Percentiles rank a stretch among this genome's conserved stretches.
Evolutionary conservation across 1,140 invertebrate species (phyloP).

Genomic region (Leptopilina clavipes): DNA sequence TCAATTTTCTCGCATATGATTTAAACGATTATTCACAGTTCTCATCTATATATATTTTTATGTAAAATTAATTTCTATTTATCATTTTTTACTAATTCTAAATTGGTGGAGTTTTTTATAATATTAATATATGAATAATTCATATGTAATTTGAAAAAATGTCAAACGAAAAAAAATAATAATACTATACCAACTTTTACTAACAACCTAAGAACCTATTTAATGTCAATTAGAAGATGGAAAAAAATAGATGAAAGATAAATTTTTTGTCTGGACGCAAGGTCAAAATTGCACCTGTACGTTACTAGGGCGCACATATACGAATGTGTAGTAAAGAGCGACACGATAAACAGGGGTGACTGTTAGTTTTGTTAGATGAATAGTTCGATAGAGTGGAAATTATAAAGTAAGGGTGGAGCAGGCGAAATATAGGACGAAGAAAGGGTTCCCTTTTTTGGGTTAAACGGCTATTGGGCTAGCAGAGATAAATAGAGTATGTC

Average conservation of each 20-base stretch:
- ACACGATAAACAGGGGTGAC: conserved; percentile 38
- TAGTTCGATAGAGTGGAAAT: conserved; percentile 21
- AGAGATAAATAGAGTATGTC: conserved; percentile 10
- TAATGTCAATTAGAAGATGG: too few species aligned
- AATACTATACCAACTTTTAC: too few species aligned
- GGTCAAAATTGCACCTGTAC: conserved; percentile 47
- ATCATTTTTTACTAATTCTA: too few species aligned
- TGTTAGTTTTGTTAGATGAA: conserved; percentile 11
- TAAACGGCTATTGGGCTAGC: conserved; percentile 21
- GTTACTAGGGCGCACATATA: conserved; percentile 13
- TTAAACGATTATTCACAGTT: not conserved
- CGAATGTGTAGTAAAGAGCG: conserved; percentile 4
- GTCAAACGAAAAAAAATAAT: too few species aligned
- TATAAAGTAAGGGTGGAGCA: not conserved
- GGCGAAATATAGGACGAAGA: conserved; percentile 2
- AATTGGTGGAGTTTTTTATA: too few species aligned
- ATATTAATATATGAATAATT: too few species aligned
- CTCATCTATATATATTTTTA: not conserved
- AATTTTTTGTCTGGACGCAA: conserved; percentile 38
- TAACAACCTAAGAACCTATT: too few species aligned
- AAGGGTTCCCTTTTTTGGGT: conserved; percentile 35
- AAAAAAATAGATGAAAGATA: too few species aligned
- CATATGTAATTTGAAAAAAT: too few species aligned
- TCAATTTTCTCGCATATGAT: conserved; percentile 3
- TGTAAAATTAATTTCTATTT: too few species aligned